Evolutionary conservation across 2,113 vertebrate species (phyloP), one percentile per base, ranked within the genome.

Genomic region (Verasper variegatus): DNA sequence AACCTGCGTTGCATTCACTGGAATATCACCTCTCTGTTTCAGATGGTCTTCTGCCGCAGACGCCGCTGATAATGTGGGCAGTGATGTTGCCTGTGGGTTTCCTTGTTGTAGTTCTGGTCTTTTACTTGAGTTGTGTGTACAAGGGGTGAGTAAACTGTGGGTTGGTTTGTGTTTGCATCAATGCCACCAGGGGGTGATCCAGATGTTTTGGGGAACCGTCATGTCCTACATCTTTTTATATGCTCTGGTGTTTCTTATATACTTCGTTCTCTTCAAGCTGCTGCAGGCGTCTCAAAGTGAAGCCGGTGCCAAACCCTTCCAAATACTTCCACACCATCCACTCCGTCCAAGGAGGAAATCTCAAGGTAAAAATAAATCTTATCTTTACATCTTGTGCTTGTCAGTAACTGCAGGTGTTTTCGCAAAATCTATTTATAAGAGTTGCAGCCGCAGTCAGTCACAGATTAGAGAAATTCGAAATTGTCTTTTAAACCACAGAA

Each of bases 301-400:
- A 83, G 57, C 58, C 83, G 13, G 40, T 94, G 26, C 94, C 94
- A 1, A 92, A 94, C 67, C 94, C 94, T 4, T 94, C 94, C 0
- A 86, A 87, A 49, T 95, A 92, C 78, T 94, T 95, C 56, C 74
- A 83, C 35, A 73, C 86, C 1, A 88, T 94, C 35, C 82, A 93
- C 37, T 77, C 87, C 0, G 42, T 85, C 57, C 88, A 94, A 2
- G 71, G 69, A 57, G 92, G 92, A 71, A 92, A 94, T 76, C 88
- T 94, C 1, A 92, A 91, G 90, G 94, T 94, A 82, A 80, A 74
- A 21, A 54, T 1, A 12, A 74, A 69, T n/a, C 2, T 31, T 12
- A 13, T 49, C 42, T n/a, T 20, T 9, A 54, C 51, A 52, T 10
- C 24, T 31, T 5, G 21, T 21, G 45, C 72, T 35, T 1, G 49